Evolutionary conservation across 2,888 invertebrate genomes (phyloP).

Genomic region (Neoitamus cyanurus): DNA sequence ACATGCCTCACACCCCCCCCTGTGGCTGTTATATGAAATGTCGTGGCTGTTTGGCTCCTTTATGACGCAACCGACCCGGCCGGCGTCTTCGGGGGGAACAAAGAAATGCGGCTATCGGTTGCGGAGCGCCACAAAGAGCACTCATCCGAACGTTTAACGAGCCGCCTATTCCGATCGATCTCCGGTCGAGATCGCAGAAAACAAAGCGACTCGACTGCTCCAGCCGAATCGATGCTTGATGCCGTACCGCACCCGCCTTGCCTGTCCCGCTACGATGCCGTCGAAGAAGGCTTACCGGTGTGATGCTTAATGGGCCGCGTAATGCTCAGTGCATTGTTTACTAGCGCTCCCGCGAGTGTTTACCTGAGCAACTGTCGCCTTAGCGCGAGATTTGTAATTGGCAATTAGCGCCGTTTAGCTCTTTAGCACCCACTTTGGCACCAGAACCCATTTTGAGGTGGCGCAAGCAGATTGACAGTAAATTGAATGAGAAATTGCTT

Average conservation of each 20-base stretch:
- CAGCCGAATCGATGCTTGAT: not conserved
- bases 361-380: conserved; percentile 8
- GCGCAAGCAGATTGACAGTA: not conserved
- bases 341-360: not conserved
- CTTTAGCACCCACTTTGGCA: not conserved
- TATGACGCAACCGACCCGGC: not conserved
- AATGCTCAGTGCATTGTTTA: not conserved
- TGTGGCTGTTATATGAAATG: not conserved
- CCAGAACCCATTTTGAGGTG: not conserved
- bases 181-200: not conserved
- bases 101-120: not conserved
- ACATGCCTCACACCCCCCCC: not conserved
- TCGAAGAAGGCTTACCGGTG: not conserved
- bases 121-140: not conserved
- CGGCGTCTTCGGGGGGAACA: not conserved
- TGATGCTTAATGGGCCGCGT: conserved; percentile 11
- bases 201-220: not conserved
- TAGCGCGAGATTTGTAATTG: conserved; percentile 12
- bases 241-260: not conserved
- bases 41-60: not conserved
- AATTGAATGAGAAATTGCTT: not conserved
- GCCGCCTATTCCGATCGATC: not conserved
- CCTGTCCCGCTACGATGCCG: not conserved
- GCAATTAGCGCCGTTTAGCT: not conserved
- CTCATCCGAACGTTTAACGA: not conserved